Evolutionary conservation across 2,113 vertebrate genomes (phyloP), one percentile per base, ranked within the genome.

Genomic region (Colaptes auratus): DNA sequence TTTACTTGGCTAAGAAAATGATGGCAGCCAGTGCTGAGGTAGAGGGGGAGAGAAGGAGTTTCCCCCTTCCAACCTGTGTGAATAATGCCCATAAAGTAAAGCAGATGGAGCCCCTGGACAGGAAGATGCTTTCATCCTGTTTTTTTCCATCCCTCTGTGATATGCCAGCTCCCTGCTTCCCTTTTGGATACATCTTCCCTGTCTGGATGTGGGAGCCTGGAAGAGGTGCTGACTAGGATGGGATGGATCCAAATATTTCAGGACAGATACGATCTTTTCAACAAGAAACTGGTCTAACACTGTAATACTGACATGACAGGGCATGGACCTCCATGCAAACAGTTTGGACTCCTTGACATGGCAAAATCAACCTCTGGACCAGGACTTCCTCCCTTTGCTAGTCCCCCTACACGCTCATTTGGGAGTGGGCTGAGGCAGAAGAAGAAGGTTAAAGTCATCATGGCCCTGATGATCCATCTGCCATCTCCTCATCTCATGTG

Each of bases 401-500:
- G 17, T 63, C 39, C 64, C 19, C 25, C 27, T 71, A 9, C 17
- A 7, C 3, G 5, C 4, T 14, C 28, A 39, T 72, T 58, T 58
- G 71, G 36, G 66, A 82, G 28, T 2, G 1, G 55, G 27, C 53
- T 77, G 33, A 25, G 16, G 72, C 46, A 81, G 63, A 36, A 93
- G 82, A 90, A 95, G 94, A 46, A 93, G 78, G 95, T 95, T 97
- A 96, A 97, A 95, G 85, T 44, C 69, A 78, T 1, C 69, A 24
- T 7, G 4, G 81, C 69, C 83, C 59, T 64, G 75, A 87, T 31
- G 53, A 96, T 90, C 95, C 92, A 96, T 93, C 95, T 95, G 92
- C 86, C 88, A 90, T 81, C 84, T 96, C 39, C 84, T 96, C 89
- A 83, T 94, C 86, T 93, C 55, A 36, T 92, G 90, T 95, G 96